These are phyloP conservation scores for Sakesphorus luctuosus DNA, from an alignment of 2,113 vertebrate species.

Conservation along the genomic window DNA sequence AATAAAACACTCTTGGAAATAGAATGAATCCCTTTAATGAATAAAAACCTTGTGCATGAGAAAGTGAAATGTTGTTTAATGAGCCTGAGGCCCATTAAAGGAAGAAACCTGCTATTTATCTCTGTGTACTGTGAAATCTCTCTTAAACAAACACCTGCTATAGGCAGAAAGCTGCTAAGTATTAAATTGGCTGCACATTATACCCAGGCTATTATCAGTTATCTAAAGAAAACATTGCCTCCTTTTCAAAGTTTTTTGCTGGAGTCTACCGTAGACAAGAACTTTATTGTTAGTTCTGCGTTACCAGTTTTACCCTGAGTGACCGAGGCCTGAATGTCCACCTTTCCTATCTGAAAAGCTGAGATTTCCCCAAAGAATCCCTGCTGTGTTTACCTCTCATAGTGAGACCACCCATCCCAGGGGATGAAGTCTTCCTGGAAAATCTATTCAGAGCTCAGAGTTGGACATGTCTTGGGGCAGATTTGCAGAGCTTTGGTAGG, in stretches of 20 bases:
- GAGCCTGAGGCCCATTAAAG: conserved; percentile 29
- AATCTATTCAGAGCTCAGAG: not conserved
- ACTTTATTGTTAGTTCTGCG: conserved; percentile 22
- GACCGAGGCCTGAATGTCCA: not conserved
- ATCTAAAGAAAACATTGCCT: conserved; percentile 51
- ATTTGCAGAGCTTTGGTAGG: not conserved
- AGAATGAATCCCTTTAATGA: conserved; percentile 20
- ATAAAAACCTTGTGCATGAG: not conserved
- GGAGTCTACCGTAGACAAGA: not conserved
- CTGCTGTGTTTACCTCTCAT: not conserved
- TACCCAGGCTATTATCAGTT: conserved; percentile 32
- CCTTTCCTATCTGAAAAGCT: not conserved
- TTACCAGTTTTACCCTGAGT: not conserved
- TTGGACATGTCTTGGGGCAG: not conserved
- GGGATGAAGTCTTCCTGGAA: not conserved
- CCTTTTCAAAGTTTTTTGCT: conserved; percentile 15
- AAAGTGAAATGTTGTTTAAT: conserved; percentile 29
- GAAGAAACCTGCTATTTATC: conserved; percentile 50
- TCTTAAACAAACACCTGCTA: conserved; percentile 57
- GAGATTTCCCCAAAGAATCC: not conserved
- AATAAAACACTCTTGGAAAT: not conserved
- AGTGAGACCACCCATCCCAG: not conserved
- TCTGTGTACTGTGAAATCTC: conserved; percentile 20
- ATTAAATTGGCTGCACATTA: conserved; percentile 52
- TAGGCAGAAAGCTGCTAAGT: conserved; percentile 29